phyloP scores from a whole-genome alignment of 1,140 invertebrate species.

The Cydia amplana region DNA sequence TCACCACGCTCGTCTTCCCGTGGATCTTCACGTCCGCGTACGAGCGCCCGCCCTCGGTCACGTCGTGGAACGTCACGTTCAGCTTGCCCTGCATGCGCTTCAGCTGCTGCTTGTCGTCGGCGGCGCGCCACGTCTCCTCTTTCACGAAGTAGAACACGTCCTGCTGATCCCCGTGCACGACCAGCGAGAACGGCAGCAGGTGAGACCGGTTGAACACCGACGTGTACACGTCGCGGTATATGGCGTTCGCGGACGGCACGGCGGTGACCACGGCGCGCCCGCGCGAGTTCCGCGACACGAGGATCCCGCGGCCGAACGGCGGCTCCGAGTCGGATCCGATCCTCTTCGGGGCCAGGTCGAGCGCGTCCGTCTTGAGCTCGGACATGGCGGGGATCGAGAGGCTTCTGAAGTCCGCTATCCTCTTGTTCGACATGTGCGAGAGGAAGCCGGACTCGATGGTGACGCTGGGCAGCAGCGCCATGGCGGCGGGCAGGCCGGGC shows the following conservation, averaged over 20 bases:
- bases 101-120: slow-evolving; percentile 92
- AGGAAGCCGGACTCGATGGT: slow-evolving; percentile 89
- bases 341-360: slow-evolving; percentile 84
- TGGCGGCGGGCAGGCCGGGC: slow-evolving; percentile 73
- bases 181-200: slow-evolving; percentile 92
- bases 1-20: slow-evolving; percentile 89
- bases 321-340: slow-evolving; percentile 89
- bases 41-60: slow-evolving; percentile 85
- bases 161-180: slow-evolving; percentile 92
- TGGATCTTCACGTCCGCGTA: slow-evolving; percentile 93
- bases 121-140: slow-evolving; percentile 91
- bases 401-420: slow-evolving; percentile 86
- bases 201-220: slow-evolving; percentile 96
- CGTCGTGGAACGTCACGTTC: slow-evolving; percentile 95
- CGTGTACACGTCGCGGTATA: slow-evolving; percentile 95
- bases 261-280: slow-evolving; percentile 91
- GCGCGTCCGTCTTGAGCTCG: slow-evolving; percentile 86
- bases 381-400: slow-evolving; percentile 87
- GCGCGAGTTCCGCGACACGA: slow-evolving; percentile 89
- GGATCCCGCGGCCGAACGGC: slow-evolving; percentile 94
- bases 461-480: slow-evolving; percentile 79
- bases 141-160: slow-evolving; percentile 98
- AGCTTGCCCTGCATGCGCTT: slow-evolving; percentile 93
- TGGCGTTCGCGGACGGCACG: slow-evolving; percentile 91
- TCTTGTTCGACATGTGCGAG: slow-evolving; percentile 86